Conservation (phyloP, 1,140 invertebrate genomes). For the Brachionus manjavacas region DNA sequence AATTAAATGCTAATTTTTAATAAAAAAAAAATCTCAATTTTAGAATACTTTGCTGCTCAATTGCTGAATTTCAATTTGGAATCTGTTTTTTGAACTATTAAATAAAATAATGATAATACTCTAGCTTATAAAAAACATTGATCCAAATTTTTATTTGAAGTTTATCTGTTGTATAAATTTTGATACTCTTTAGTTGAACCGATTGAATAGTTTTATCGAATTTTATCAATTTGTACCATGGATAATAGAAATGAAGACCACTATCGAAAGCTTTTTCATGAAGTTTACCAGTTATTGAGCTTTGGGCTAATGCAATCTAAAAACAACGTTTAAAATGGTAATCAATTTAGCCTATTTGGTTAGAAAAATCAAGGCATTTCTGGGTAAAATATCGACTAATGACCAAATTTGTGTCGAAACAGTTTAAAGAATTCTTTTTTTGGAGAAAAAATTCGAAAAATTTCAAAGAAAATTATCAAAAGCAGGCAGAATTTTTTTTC, state of each 20-base stretch:
- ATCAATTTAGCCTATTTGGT: too few relatives aligned
- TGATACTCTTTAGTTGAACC: background rate
- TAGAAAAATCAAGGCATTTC: too few relatives aligned
- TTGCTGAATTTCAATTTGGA: background rate
- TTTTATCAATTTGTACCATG: background rate
- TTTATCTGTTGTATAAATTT: conserved; percentile 23
- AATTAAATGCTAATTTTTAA: too few relatives aligned
- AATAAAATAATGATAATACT: background rate
- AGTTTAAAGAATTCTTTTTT: too few relatives aligned
- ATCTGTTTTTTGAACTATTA: background rate
- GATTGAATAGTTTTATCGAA: conserved; percentile 7
- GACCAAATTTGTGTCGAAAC: too few relatives aligned
- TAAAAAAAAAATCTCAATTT: too few relatives aligned
- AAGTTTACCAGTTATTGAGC: background rate
- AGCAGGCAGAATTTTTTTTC: too few relatives aligned
- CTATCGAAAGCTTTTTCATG: background rate
- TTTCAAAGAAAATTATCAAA: too few relatives aligned
- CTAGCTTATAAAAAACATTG: conserved; percentile 2
- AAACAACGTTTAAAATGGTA: background rate
- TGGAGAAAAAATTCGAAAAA: too few relatives aligned
- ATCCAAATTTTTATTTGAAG: background rate
- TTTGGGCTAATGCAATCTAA: conserved; percentile 16
- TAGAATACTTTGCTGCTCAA: background rate
- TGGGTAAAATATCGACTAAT: too few relatives aligned
- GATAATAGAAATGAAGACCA: conserved; percentile 14